These are phyloP conservation scores for Oreortyx pictus DNA, from an alignment of 2,797 vertebrate species.

Conservation along the genomic window DNA sequence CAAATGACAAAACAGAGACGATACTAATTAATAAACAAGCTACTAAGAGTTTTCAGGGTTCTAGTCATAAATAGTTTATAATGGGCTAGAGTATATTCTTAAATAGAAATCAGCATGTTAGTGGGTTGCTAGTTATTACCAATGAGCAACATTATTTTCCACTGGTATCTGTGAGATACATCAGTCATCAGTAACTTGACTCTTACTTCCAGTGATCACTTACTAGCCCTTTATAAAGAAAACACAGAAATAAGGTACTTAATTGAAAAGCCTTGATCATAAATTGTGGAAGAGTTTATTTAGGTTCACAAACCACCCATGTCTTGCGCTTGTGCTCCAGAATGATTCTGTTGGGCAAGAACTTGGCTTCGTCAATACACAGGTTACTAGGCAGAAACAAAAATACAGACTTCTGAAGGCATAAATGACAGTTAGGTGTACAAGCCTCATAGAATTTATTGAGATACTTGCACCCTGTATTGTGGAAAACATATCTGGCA, in stretches of 20 bases:
- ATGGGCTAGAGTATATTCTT: neutral
- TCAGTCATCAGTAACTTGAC: neutral
- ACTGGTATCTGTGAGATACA: neutral
- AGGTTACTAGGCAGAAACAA: neutral
- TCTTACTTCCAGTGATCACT: neutral
- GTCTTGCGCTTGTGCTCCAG: neutral
- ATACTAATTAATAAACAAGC: neutral
- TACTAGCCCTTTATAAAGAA: neutral
- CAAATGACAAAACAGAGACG: neutral
- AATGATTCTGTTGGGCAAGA: neutral
- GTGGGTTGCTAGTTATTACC: neutral
- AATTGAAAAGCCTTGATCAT: neutral
- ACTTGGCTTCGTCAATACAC: neutral
- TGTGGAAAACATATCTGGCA: neutral
- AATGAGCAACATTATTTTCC: neutral
- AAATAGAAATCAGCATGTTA: neutral
- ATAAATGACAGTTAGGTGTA: neutral
- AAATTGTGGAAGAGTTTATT: neutral
- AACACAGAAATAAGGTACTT: neutral
- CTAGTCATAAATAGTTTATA: neutral
- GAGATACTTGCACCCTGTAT: neutral
- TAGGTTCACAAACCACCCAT: neutral
- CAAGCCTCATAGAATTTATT: neutral
- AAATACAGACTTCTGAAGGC: neutral
- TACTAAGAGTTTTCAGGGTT: neutral